phyloP scores from a whole-genome alignment of 2,888 invertebrate species.

The Rapana venosa region DNA sequence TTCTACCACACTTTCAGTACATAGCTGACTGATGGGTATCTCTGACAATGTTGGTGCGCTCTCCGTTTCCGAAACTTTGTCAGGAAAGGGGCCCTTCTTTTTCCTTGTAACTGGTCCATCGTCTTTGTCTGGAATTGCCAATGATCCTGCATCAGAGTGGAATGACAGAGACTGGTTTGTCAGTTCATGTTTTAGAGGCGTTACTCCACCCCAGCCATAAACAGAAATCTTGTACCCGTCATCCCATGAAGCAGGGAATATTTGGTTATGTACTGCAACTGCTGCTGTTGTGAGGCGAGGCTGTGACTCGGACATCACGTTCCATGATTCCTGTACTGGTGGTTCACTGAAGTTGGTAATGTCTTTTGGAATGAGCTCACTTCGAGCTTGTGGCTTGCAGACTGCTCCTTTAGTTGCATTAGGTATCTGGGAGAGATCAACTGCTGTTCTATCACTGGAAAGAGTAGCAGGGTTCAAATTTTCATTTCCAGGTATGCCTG shows the following conservation, averaged over 20 bases:
- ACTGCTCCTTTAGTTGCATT: not conserved
- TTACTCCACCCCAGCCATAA: slow-evolving; percentile 39
- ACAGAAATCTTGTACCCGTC: slow-evolving; percentile 26
- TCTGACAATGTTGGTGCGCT: slow-evolving; percentile 2
- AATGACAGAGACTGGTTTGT: slow-evolving; percentile 53
- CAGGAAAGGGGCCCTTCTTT: not conserved
- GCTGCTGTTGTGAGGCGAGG: slow-evolving; percentile 54
- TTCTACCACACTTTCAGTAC: not conserved
- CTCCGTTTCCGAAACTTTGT: not conserved
- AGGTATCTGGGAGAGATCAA: not conserved
- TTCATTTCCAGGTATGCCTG: not conserved
- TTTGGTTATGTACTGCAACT: slow-evolving; percentile 53
- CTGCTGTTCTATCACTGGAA: not conserved
- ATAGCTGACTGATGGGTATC: slow-evolving; percentile 2
- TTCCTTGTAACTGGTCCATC: too few species aligned
- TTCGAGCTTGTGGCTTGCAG: not conserved
- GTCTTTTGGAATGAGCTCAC: not conserved
- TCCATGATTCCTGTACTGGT: not conserved
- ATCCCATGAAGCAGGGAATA: not conserved
- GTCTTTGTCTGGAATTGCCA: not conserved
- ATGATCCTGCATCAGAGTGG: slow-evolving; percentile 37
- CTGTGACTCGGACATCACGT: slow-evolving; percentile 35
- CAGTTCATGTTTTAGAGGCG: slow-evolving; percentile 42
- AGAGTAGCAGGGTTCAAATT: not conserved
- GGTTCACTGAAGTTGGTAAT: not conserved